These are phyloP conservation scores for Puma concolor DNA, from an alignment of 2,113 vertebrate genomes.

Conservation along the genomic window DNA sequence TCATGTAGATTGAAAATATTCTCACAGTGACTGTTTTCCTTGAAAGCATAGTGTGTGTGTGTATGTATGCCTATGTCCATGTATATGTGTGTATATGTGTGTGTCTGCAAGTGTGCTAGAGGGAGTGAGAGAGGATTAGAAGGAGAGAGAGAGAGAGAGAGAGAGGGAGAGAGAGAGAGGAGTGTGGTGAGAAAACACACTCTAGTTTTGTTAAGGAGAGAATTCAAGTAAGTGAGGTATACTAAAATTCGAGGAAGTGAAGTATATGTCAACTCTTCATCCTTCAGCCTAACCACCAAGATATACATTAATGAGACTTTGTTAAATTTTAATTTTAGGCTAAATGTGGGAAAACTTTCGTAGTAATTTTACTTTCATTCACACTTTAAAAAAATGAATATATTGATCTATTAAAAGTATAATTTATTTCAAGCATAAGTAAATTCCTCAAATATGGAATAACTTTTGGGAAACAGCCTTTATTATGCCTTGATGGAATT, in stretches of 20 bases:
- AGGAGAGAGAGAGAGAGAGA: neutral
- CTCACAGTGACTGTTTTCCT: neutral
- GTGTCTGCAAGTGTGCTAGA: neutral
- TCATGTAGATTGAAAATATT: neutral
- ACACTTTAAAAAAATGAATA: neutral
- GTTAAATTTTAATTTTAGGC: constrained; percentile 24
- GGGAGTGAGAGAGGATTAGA: neutral
- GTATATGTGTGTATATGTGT: neutral
- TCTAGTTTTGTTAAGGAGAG: neutral
- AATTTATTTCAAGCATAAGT: constrained; percentile 3
- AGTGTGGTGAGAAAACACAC: neutral
- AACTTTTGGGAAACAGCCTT: constrained; percentile 2
- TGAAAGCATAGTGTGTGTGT: neutral
- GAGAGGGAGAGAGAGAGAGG: neutral
- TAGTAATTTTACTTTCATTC: neutral
- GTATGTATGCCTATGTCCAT: neutral
- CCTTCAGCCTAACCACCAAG: neutral
- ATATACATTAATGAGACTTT: neutral
- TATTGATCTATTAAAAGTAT: neutral
- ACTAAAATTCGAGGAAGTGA: neutral
- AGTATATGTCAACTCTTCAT: neutral
- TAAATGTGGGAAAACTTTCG: neutral
- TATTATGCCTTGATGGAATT: constrained; percentile 34
- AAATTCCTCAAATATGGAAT: neutral
- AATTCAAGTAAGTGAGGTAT: neutral